Evolutionary conservation across 2,113 vertebrate species (phyloP), one percentile per base, ranked within the genome.

Genomic region (Okapia johnstoni): DNA sequence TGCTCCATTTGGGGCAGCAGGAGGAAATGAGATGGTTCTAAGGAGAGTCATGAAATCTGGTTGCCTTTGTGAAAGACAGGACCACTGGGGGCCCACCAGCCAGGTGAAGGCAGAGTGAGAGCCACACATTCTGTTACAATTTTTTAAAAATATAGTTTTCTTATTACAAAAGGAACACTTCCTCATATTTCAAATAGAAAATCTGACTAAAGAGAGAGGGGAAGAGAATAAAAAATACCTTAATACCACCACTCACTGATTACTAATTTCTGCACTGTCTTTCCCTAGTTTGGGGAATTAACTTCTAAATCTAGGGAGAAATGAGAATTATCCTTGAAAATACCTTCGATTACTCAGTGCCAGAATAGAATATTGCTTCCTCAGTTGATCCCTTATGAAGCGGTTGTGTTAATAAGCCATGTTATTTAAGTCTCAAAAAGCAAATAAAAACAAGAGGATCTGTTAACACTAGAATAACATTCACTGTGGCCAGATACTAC

Each of bases 161-260:
- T 91, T 94, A 28, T 76, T 87, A 66, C 33, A 90, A 93, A 83
- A 96, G 11, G 40, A 90, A 76, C 2, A 85, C 33, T 54, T 90
- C 46, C 46, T 87, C 50, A 21, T 90, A 88, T 33, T 92, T 84
- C 80, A 92, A 91, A 54, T 46, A 94, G 80, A 85, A 95, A 95
- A 95, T 54, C 54, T 14, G 40, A 95, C 48, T 83, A 80, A 90
- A 88, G 28, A 90, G 28, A 73, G 2, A 48, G 50, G 80, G 54
- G 33, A 30, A 90, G 55, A 50, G 87, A 58, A 61, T 15, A 40
- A 93, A 93, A 76, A 88, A 54, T 7, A 90, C n/a, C 46, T 66
- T 52, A 52, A 48, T 88, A 94, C 2, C 30, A 84, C 5, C 46
- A 50, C 16, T 54, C 55, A 50, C 16, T 54, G 17, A 57, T 80